phyloP scores from a whole-genome alignment of 2,113 vertebrate genomes.

The Puffinus mauretanicus region DNA sequence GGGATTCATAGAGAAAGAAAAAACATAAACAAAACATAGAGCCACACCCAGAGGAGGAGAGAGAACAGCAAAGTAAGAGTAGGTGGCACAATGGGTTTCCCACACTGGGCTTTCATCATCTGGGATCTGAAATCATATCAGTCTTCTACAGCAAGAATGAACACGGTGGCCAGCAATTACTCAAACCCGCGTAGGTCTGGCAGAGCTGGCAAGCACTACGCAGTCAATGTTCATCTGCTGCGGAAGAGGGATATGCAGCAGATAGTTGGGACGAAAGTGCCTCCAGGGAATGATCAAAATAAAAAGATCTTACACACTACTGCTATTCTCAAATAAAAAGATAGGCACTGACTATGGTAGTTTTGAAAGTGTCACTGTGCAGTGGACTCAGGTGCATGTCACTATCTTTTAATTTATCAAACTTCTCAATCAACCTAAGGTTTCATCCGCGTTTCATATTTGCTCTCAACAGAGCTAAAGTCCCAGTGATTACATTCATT shows the following conservation, averaged over 20 bases:
- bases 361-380: neutral
- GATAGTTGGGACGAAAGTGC: neutral
- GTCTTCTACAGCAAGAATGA: neutral
- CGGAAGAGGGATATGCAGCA: neutral
- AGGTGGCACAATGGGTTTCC: conserved; percentile 43
- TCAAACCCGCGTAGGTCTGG: neutral
- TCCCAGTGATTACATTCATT: conserved; percentile 35
- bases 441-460: conserved; percentile 12
- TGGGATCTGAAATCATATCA: neutral
- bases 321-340: neutral
- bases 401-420: conserved; percentile 44
- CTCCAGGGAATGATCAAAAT: neutral
- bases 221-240: neutral
- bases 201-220: neutral
- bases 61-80: neutral
- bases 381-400: neutral
- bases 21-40: neutral
- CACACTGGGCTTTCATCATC: neutral
- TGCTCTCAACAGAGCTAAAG: conserved; percentile 12
- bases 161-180: neutral
- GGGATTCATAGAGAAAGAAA: neutral
- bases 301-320: neutral
- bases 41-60: conserved; percentile 23
- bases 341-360: neutral
- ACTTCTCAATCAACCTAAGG: conserved; percentile 18